Percentiles rank a stretch among this genome's conserved stretches.
These are phyloP conservation scores for Cephus cinctus DNA, from an alignment of 1,140 invertebrate genomes.

Conservation along the genomic window DNA sequence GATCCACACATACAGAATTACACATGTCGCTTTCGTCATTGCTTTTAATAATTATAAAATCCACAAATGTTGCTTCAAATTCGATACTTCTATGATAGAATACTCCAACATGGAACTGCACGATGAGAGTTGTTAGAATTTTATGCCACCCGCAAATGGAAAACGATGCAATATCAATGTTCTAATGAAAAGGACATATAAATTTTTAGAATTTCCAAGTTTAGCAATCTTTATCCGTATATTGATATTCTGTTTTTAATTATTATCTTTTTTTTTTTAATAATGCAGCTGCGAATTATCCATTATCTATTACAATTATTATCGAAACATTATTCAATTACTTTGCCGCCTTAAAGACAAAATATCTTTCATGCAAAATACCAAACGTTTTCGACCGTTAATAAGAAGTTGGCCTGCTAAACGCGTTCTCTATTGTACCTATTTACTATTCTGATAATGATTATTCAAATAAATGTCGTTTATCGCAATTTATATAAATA, in stretches of 20 bases:
- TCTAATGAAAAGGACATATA: too few species aligned
- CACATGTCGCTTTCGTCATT: neutral
- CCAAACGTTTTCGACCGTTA: conserved; percentile 22
- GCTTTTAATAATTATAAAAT: neutral
- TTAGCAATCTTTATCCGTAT: conserved; percentile 38
- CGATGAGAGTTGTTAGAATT: conserved; percentile 34
- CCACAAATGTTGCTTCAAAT: neutral
- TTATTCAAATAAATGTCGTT: conserved; percentile 49
- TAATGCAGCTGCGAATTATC: neutral
- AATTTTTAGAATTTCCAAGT: conserved; percentile 40
- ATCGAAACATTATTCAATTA: neutral
- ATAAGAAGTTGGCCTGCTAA: conserved; percentile 36
- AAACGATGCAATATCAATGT: too few species aligned
- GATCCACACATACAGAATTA: neutral
- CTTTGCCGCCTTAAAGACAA: neutral
- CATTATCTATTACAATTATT: neutral
- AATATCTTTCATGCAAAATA: too few species aligned
- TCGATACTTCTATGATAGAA: too few species aligned
- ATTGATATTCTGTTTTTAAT: conserved; percentile 26
- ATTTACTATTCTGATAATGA: conserved; percentile 40
- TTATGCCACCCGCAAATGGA: too few species aligned
- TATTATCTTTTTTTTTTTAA: conserved; percentile 13
- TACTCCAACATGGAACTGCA: too few species aligned
- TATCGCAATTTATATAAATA: conserved; percentile 32
- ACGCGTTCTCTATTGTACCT: conserved; percentile 46